Base-by-base conservation (phyloP, 2,888 invertebrate species). In the Eupithecia pulchellata region DNA sequence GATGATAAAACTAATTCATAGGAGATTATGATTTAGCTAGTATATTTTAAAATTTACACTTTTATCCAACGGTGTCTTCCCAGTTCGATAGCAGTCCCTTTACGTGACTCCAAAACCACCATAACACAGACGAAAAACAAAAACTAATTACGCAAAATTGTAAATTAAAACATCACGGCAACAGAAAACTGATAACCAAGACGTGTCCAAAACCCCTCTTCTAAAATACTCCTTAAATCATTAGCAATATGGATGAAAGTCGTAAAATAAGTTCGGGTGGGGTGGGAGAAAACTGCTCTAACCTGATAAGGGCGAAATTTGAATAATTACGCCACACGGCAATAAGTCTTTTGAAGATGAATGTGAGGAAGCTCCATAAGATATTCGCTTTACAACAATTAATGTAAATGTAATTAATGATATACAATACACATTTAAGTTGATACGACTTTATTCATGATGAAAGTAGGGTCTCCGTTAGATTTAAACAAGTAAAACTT, bases 261-360 rank as follows among this genome's bases (percentile, higher is more conserved):
- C 36, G 55, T 25, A 27, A 73, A 69, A 60, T 29, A 61, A 47
- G 67, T 74, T 76, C 66, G 72, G 76, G 83, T 34, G 81, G 87
- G 87, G 81, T 79, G 85, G 81, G 78, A 81, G 87, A 88, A 89
- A 91, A 91, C 92, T 92, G 92, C 83, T 85, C 74, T 85, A 79
- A 84, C 78, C 86, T 85, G 92, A 92, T 92, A 92, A 92, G 89
- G 79, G 82, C 75, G 80, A 82, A 87, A 92, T 92, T 92, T 92
- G 91, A 92, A 92, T 92, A 92, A 92, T 92, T 92, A 91, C 86
- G 75, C 78, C 82, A 83, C 81, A 84, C 84, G 81, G 83, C 77
- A 80, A 79, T 84, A 86, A 87, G 86, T 84, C 86, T 87, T 84
- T 81, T 71, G 83, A 91, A 90, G 91, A 91, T 90, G 91, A 92